Evolutionary conservation across 1,140 invertebrate genomes (phyloP).

Genomic region (Papilio polytes): DNA sequence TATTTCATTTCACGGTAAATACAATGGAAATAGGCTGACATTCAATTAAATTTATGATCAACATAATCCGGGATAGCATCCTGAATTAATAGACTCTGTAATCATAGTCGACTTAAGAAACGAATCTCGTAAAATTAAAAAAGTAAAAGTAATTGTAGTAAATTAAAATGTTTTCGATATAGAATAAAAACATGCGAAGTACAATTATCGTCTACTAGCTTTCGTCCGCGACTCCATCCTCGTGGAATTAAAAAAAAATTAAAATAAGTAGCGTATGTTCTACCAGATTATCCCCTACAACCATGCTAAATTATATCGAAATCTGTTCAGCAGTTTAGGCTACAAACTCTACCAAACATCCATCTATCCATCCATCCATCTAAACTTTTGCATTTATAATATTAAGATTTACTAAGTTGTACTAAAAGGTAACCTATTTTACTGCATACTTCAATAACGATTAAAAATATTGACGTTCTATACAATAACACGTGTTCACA

Average conservation of each 20-base stretch:
- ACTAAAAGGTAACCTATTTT: background rate
- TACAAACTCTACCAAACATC: too few species aligned
- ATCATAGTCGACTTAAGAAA: too few species aligned
- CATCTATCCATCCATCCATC: too few species aligned
- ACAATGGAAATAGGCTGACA: background rate
- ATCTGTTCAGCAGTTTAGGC: too few species aligned
- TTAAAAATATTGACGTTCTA: background rate
- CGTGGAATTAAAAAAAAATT: too few species aligned
- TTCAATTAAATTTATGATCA: background rate
- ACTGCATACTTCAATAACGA: background rate
- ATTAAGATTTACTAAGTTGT: background rate
- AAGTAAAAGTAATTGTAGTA: too few species aligned
- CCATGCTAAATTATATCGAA: too few species aligned
- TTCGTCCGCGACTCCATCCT: too few species aligned
- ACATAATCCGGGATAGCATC: background rate
- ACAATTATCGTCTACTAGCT: background rate
- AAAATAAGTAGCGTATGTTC: too few species aligned
- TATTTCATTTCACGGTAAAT: slow-evolving; percentile 12
- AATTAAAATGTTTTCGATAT: background rate
- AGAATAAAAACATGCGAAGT: background rate
- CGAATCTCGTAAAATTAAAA: too few species aligned
- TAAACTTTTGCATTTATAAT: too few species aligned
- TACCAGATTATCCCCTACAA: too few species aligned
- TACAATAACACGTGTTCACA: background rate
- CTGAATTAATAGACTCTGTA: background rate